phyloP scores from a whole-genome alignment of 2,888 invertebrate species.

The Tanytarsus gracilentus region DNA sequence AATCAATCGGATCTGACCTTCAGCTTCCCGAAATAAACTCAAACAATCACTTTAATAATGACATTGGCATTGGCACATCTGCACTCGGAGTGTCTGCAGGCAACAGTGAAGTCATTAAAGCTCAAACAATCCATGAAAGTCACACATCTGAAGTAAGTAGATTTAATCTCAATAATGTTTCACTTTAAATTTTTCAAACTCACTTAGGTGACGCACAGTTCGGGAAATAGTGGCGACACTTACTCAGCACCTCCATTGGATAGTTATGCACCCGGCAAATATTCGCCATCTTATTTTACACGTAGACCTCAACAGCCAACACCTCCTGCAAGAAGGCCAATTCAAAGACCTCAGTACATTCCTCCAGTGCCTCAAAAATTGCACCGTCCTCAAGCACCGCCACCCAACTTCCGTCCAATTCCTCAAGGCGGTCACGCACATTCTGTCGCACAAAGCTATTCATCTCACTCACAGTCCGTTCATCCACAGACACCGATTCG shows the following conservation, averaged over 20 bases:
- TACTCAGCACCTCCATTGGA: slow-evolving; percentile 44
- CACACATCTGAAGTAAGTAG: slow-evolving; percentile 27
- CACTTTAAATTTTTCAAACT: too few relatives aligned
- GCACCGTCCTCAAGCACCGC: slow-evolving; percentile 29
- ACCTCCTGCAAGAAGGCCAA: slow-evolving; percentile 34
- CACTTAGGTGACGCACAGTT: too few relatives aligned
- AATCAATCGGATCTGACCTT: slow-evolving; percentile 27
- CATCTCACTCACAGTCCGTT: slow-evolving; percentile 20
- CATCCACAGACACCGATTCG: slow-evolving; percentile 33
- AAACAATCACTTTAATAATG: neutral
- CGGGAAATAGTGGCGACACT: slow-evolving; percentile 38
- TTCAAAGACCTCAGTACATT: slow-evolving; percentile 30
- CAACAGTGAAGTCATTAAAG: slow-evolving; percentile 14
- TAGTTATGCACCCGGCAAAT: slow-evolving; percentile 40
- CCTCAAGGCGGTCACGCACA: slow-evolving; percentile 36
- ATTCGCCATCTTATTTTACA: neutral
- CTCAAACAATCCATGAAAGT: slow-evolving; percentile 24
- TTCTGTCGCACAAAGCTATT: slow-evolving; percentile 26
- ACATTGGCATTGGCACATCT: slow-evolving; percentile 20
- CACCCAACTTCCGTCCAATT: slow-evolving; percentile 43
- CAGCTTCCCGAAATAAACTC: slow-evolving; percentile 8
- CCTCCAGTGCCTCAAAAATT: slow-evolving; percentile 31
- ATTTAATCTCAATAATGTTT: neutral
- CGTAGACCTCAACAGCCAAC: slow-evolving; percentile 14
- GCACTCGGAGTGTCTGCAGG: slow-evolving; percentile 9